Base-by-base conservation (phyloP, 2,888 invertebrate genomes). In the Celastrina argiolus region DNA sequence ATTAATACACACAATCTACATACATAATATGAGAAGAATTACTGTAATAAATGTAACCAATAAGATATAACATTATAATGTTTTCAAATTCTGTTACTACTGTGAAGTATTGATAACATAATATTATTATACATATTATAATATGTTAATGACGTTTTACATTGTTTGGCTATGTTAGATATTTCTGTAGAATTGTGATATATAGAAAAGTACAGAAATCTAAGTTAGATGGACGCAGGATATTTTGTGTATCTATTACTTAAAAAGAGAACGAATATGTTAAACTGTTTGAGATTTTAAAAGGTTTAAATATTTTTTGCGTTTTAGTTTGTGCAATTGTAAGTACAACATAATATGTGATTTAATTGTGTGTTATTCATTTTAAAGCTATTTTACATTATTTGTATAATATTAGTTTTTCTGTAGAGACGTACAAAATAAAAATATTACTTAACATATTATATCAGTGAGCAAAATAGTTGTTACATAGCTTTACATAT, bases 141-240 rank as follows among this genome's bases (percentile, higher is more conserved):
- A n/a, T n/a, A n/a, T n/a, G n/a, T n/a, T n/a, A 16, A 8, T 18
- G 8, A 42, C 22, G 12, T 22, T 14, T 10, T 45, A 51, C 4
- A 51, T 12, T 26, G 51, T 10, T 0, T 18, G 18, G 18, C 22
- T 51, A 36, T 36, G 36, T 36, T 36, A 7, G 7, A 36, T 26
- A 45, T 45, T 51, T 22, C 8, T 22, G 51, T 51, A 51, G 14
- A 51, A 26, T 51, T 51, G 51, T 51, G 51, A 51, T 51, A 51
- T 51, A 51, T 51, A 51, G 22, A 51, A 51, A 22, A 51, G 51
- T 51, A 51, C 51, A 51, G 16, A 39, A 10, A 10, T 39, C 8
- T 45, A 18, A 22, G 22, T 22, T 51, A 51, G 12, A 22, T 4
- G 12, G 26, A 51, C 5, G 22, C 51, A 5, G 22, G 3, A 45